Conservation (phyloP, 2,113 vertebrate species). For the Corythoichthys intestinalis region DNA sequence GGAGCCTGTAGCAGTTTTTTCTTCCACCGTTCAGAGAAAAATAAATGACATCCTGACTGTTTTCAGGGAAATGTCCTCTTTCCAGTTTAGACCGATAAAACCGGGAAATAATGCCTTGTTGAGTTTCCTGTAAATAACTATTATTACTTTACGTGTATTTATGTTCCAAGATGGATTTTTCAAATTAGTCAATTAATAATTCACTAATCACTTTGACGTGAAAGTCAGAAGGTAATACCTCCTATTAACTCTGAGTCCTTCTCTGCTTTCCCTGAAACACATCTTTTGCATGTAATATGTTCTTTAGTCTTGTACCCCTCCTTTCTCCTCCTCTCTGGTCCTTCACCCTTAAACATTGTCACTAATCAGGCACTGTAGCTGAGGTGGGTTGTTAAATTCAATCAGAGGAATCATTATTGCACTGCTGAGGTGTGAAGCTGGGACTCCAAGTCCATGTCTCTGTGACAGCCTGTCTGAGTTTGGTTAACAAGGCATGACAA, state of each 20-base stretch:
- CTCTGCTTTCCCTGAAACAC: no score
- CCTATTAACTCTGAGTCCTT: neutral
- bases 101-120: neutral
- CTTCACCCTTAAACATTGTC: constrained; percentile 14
- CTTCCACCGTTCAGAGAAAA: no score
- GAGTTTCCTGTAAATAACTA: neutral
- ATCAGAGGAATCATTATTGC: constrained; percentile 52
- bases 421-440: constrained; percentile 43
- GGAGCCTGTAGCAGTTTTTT: neutral
- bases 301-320: neutral
- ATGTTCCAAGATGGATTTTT: no score
- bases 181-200: neutral
- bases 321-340: constrained; percentile 16
- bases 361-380: constrained; percentile 17
- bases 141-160: neutral
- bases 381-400: constrained; percentile 33
- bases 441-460: constrained; percentile 30
- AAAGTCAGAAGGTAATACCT: neutral
- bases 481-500: constrained; percentile 35
- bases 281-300: neutral
- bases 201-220: neutral
- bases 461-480: constrained; percentile 37
- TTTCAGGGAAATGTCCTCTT: neutral
- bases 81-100: neutral
- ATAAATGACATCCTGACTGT: neutral